phyloP scores from a whole-genome alignment of 1,140 invertebrate genomes.

The Laupala kohalensis region DNA sequence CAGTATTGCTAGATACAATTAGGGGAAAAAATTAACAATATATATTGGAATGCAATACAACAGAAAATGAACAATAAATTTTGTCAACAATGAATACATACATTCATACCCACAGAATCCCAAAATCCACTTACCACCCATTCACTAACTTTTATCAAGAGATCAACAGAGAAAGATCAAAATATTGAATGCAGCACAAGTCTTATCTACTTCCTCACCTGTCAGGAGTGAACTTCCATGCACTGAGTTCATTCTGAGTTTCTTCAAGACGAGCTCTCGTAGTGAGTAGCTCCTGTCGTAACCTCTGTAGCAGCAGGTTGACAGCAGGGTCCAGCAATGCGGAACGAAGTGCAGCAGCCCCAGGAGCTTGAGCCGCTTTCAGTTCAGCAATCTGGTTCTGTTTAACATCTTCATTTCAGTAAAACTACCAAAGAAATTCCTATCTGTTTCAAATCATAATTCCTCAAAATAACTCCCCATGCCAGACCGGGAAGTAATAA shows the following conservation, averaged over 20 bases:
- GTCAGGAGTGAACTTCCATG: constrained; percentile 98
- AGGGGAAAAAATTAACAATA: too few relatives aligned
- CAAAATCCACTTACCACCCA: background rate
- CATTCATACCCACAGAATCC: background rate
- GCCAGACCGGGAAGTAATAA: too few relatives aligned
- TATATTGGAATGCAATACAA: too few relatives aligned
- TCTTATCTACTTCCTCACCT: constrained; percentile 43
- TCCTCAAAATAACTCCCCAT: too few relatives aligned
- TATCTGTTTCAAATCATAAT: too few relatives aligned
- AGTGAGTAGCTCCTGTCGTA: constrained; percentile 80
- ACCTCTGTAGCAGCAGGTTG: constrained; percentile 82
- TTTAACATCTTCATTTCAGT: too few relatives aligned
- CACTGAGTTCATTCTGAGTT: constrained; percentile 92
- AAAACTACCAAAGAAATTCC: too few relatives aligned
- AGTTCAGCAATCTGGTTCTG: constrained; percentile 87
- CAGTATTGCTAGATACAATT: constrained; percentile 57
- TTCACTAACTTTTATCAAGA: background rate
- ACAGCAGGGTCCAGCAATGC: constrained; percentile 89
- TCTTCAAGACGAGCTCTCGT: constrained; percentile 87
- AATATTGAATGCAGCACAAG: background rate
- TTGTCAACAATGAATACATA: too few relatives aligned
- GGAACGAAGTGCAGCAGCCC: constrained; percentile 59
- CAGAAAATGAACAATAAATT: too few relatives aligned
- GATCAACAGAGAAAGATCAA: background rate
- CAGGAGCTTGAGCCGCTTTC: constrained; percentile 67